A percentile compares a stretch with the other conserved stretches of the same genome.
phyloP scores from a whole-genome alignment of 2,888 invertebrate species.

The Dastarcus helophoroides region DNA sequence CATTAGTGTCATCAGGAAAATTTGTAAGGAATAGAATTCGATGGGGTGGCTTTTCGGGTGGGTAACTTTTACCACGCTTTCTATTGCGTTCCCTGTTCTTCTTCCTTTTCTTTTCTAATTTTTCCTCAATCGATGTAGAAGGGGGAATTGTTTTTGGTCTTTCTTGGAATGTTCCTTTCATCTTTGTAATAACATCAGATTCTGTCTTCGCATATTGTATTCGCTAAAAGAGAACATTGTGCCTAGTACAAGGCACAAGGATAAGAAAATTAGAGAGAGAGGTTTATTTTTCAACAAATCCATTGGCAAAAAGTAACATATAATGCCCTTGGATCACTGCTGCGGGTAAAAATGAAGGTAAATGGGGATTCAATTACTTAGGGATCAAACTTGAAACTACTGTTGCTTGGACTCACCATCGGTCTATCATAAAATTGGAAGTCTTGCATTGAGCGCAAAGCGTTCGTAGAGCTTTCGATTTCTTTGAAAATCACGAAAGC shows the following conservation, averaged over 20 bases:
- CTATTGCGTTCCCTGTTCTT: constrained; percentile 65
- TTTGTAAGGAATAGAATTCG: constrained; percentile 99
- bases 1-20: constrained; percentile 95
- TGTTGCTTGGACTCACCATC: constrained; percentile 79
- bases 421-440: constrained; percentile 99
- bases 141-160: constrained; percentile 78
- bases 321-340: too few species aligned
- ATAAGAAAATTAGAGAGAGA: background rate
- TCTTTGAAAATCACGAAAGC: constrained; percentile 99
- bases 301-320: too few species aligned
- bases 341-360: background rate
- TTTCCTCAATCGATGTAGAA: constrained; percentile 48
- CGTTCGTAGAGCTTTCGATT: constrained; percentile 91
- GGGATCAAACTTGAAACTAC: too few species aligned
- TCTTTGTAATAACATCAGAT: constrained; percentile 91
- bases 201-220: constrained; percentile 92
- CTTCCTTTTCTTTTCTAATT: constrained; percentile 52
- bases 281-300: background rate
- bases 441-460: constrained; percentile 96
- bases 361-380: constrained; percentile 8
- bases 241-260: constrained; percentile 31
- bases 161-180: constrained; percentile 95
- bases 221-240: constrained; percentile 46
- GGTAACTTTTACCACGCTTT: constrained; percentile 51
- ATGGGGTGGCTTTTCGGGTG: constrained; percentile 96